Percentiles rank a stretch among this genome's conserved stretches.
These are phyloP conservation scores for Paraplagusia blochii DNA, from an alignment of 2,113 vertebrate genomes.

Conservation along the genomic window DNA sequence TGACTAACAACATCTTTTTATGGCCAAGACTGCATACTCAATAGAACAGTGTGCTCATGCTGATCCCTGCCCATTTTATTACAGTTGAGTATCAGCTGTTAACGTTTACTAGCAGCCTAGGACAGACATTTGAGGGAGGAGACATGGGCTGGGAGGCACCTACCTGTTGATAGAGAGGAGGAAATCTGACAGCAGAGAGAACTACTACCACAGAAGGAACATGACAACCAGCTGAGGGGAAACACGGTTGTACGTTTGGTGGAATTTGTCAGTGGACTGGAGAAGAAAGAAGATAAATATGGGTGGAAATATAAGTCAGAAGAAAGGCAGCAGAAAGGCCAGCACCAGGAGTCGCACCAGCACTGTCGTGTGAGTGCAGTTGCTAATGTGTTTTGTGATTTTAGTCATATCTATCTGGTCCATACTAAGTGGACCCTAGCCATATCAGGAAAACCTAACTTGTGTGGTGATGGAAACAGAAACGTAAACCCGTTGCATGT, in stretches of 20 bases:
- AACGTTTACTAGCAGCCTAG: conserved; percentile 10
- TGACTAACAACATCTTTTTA: conserved; percentile 41
- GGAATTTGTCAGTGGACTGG: not conserved
- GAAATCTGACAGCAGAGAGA: conserved; percentile 14
- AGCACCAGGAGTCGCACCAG: conserved; percentile 22
- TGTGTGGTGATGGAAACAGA: too few species aligned
- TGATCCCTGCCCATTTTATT: conserved; percentile 24
- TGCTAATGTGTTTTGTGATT: conserved; percentile 16
- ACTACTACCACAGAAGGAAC: not conserved
- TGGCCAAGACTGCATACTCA: conserved; percentile 29
- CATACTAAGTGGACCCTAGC: too few species aligned
- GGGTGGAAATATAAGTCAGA: conserved; percentile 61
- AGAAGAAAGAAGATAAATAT: conserved; percentile 32
- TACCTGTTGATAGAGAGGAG: conserved; percentile 36
- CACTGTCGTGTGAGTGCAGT: conserved; percentile 52
- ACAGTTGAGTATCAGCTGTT: conserved; percentile 6
- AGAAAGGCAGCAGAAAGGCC: conserved; percentile 29
- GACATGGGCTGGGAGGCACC: conserved; percentile 23
- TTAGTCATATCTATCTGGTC: not conserved
- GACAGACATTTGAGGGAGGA: conserved; percentile 37
- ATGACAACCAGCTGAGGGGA: conserved; percentile 9
- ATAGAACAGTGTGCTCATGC: not conserved
- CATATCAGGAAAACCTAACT: too few species aligned
- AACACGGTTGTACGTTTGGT: not conserved
- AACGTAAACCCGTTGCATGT: too few species aligned